Base-by-base conservation (phyloP, 2,888 invertebrate species). In the Seira sanloemensis region DNA sequence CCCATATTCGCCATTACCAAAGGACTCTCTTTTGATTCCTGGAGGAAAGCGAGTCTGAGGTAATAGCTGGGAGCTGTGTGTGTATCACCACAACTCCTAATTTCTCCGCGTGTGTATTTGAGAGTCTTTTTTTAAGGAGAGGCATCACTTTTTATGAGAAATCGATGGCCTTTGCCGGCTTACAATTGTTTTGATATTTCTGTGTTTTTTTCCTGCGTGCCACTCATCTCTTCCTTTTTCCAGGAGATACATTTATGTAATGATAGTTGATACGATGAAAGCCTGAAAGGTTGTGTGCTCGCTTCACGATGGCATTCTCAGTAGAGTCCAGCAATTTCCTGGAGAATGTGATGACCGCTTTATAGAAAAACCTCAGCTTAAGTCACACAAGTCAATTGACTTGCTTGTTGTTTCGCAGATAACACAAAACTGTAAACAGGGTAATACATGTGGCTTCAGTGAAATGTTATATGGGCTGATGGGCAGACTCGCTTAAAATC, bases 61-160 rank as follows among this genome's bases (percentile, higher is more conserved):
- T 50, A 50, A 50, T 50, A 50, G n/a, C 50, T 18, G 16, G n/a
- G n/a, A 50, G n/a, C n/a, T 12, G 50, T 50, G n/a, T 50, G 50
- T 50, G 50, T 50, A 50, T 12, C 50, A 18, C n/a, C 50, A 7
- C 50, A 50, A 50, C 50, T 86, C 86, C 84, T 87, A 87, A 87
- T 87, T 87, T 50, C 16, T 50, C 73, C 24, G 25, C 54, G 46
- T 46, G 75, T 76, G n/a, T n/a, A n/a, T n/a, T n/a, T n/a, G n/a
- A n/a, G n/a, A n/a, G n/a, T n/a, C n/a, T n/a, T n/a, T n/a, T n/a
- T n/a, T n/a, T n/a, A n/a, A n/a, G n/a, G n/a, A n/a, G 37, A 50
- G 77, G 85, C 89, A 88, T 88, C 87, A 80, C 87, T 84, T 86
- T 89, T 89, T 89, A 89, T 89, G 87, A 86, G 86, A 89, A 89